Evolutionary conservation across 2,797 vertebrate species (phyloP).

Genomic region (Ctenopoma multispine): DNA sequence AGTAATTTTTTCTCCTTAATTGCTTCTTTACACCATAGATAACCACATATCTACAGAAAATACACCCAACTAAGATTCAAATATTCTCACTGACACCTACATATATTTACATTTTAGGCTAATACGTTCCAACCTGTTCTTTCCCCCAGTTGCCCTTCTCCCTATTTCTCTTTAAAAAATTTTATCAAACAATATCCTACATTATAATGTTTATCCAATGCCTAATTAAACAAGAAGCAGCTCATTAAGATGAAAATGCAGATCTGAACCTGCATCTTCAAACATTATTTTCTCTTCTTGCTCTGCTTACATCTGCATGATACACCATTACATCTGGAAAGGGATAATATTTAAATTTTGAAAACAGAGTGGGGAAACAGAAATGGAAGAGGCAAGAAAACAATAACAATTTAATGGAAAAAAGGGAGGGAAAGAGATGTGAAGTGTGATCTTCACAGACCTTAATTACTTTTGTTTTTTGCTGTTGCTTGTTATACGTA

Average conservation of each 20-base stretch:
- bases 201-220: slow-evolving; percentile 44
- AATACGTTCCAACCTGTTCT: not conserved
- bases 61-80: not conserved
- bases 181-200: slow-evolving; percentile 21
- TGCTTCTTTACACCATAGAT: not conserved
- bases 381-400: not conserved
- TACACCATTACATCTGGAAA: slow-evolving; percentile 36
- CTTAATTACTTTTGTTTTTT: slow-evolving; percentile 65
- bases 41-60: not conserved
- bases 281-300: slow-evolving; percentile 25
- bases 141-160: not conserved
- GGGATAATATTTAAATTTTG: not conserved
- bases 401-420: slow-evolving; percentile 18
- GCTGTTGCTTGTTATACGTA: slow-evolving; percentile 29
- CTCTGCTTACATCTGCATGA: slow-evolving; percentile 33
- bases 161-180: not conserved
- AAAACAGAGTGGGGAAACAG: not conserved
- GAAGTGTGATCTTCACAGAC: slow-evolving; percentile 40
- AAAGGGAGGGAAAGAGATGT: slow-evolving; percentile 21
- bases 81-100: not conserved
- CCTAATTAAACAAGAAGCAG: slow-evolving; percentile 46
- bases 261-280: slow-evolving; percentile 37
- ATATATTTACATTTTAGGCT: not conserved
- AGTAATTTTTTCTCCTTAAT: not conserved
- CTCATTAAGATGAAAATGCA: slow-evolving; percentile 42